Evolutionary conservation across 2,797 vertebrate species (phyloP), one percentile per base, ranked within the genome.

Genomic region (Chloroceryle amazona): DNA sequence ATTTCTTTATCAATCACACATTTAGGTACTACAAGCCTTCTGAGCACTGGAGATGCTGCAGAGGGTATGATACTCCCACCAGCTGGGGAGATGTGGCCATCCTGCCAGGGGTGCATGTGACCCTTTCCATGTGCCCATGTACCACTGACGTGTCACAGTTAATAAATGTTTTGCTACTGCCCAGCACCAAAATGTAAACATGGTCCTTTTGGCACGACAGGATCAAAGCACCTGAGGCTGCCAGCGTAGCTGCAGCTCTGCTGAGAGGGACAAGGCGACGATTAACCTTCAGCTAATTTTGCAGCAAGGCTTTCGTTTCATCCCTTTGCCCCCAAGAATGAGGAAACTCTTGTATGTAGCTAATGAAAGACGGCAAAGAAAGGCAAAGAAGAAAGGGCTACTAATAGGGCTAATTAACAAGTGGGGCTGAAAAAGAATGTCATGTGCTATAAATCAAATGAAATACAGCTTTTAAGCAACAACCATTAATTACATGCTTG

Each of bases 401-500:
- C 78, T 96, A 93, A 66, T 63, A 79, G 44, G 42, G 55, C 78
- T 88, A 65, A 81, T 91, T 93, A 90, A 55, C 8, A 58, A 93
- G 70, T 19, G 52, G 47, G 86, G 65, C 79, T 74, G 92, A 85
- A 91, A 89, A 91, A 70, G 47, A 85, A 80, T 70, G 74, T 85
- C 94, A 70, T 61, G 46, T 83, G 52, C 76, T 91, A 66, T 96
- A 90, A 96, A 95, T 95, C 73, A 95, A 81, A 86, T 76, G 62
- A 95, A 94, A 97, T 70, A 52, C n/a, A 86, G 52, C 90, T 92
- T 91, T 90, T 89, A 80, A 93, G 80, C 67, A 60, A 37, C 5
- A 2, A 55, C 47, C 42, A 75, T 88, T 96, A 95, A 95, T 96
- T 95, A 89, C 80, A 81, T 86, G 89, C 96, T 84, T 90, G 93